A percentile compares a stretch with the other conserved stretches of the same genome.
Conservation (phyloP, 2,797 vertebrate species). For the Aulostomus chinensis region DNA sequence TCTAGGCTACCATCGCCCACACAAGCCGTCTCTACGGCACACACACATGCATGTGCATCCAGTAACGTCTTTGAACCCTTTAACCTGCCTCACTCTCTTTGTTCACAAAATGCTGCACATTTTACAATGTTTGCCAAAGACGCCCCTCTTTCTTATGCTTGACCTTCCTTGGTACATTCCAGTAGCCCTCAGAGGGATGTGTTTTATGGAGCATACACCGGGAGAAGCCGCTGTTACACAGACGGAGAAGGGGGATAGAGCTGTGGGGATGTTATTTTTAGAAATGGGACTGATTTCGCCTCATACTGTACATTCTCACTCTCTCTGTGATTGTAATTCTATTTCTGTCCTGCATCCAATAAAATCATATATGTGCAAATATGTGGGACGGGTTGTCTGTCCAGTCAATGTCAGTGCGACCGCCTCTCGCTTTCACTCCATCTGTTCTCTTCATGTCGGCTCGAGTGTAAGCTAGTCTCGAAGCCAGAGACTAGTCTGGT, state of each 20-base stretch:
- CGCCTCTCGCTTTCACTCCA: conserved; percentile 32
- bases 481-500: conserved; percentile 61
- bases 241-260: conserved; percentile 40
- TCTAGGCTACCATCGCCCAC: conserved; percentile 43
- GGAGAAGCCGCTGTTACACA: conserved; percentile 69
- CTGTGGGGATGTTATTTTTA: conserved; percentile 76
- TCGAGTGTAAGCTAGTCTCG: conserved; percentile 45
- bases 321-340: conserved; percentile 32
- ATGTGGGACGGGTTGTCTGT: conserved; percentile 21
- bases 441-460: conserved; percentile 49
- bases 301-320: conserved; percentile 56
- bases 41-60: conserved; percentile 4
- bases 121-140: conserved; percentile 51
- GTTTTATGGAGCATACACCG: conserved; percentile 76
- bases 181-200: conserved; percentile 66
- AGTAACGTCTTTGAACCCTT: conserved; percentile 32
- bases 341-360: conserved; percentile 39
- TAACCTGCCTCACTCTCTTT: conserved; percentile 50
- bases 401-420: conserved; percentile 11
- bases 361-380: conserved; percentile 30
- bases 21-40: conserved; percentile 38
- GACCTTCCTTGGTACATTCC: conserved; percentile 81
- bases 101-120: conserved; percentile 40
- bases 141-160: conserved; percentile 63
- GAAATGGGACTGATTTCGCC: conserved; percentile 72